Base-by-base conservation (phyloP, 2,888 invertebrate species). In the Cosmia trapezina region DNA sequence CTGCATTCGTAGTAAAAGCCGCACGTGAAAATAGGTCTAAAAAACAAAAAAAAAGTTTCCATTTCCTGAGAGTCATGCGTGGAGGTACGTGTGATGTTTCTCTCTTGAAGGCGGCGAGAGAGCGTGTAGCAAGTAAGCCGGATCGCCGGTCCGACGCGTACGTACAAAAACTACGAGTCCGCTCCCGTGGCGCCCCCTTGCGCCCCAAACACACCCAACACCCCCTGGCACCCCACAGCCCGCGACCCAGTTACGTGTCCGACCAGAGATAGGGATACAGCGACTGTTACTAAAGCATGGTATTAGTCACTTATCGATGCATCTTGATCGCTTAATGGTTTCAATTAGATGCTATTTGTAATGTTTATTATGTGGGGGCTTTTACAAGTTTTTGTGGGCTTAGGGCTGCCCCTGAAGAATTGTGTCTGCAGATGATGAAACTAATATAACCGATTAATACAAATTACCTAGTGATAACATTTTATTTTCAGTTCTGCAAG, bases 91-190 rank as follows among this genome's bases (percentile, higher is more conserved):
- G 85, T 80, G 83, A 87, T 88, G 87, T 88, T 89, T 84, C 83
- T 79, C 86, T 84, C 84, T 89, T 83, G 83, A 88, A 89, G 89
- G 88, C 87, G 88, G 91, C 88, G 89, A 86, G 91, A 89, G 87
- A 90, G 90, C 90, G 87, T 89, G 85, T 85, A 87, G 89, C 87
- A 89, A 90, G 89, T 87, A 89, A 89, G 87, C 87, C 87, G 87
- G 88, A 86, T 86, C 88, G 89, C 90, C 92, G 93, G 92, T 91
- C 91, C 90, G 92, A 93, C 92, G 94, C 93, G 92, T 89, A 85
- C 88, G 88, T 86, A 94, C 92, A 95, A 94, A 94, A 94, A 93
- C 92, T 91, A 85, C 82, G 90, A 89, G 90, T 90, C 91, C 84
- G 86, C 89, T 84, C 91, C 86, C 89, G 67, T 70, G 63, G 77